Evolutionary conservation across 2,113 vertebrate genomes (phyloP).

Genomic region (Thamnophis sirtalis): DNA sequence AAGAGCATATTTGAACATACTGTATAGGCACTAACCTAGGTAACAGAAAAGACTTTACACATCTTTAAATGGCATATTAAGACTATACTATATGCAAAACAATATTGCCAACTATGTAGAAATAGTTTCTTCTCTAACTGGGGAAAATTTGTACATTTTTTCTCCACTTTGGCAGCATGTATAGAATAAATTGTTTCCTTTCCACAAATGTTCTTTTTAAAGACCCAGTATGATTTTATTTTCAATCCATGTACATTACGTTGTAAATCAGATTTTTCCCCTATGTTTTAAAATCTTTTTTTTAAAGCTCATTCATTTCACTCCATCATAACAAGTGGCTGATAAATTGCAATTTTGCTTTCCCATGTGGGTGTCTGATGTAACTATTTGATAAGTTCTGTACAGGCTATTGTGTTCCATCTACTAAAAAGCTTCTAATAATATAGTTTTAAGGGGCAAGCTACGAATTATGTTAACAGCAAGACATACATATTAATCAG

Average conservation of each 20-base stretch:
- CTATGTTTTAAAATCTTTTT: constrained; percentile 22
- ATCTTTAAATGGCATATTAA: constrained; percentile 16
- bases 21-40: constrained; percentile 1
- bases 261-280: constrained; percentile 29
- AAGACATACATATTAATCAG: constrained; percentile 48
- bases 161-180: constrained; percentile 39
- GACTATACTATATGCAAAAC: neutral
- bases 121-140: neutral
- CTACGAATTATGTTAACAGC: neutral
- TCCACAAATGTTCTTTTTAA: constrained; percentile 48
- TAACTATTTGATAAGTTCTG: constrained; percentile 18
- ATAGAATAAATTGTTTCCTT: constrained; percentile 43
- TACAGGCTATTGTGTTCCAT: constrained; percentile 25
- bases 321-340: constrained; percentile 22
- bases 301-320: constrained; percentile 23
- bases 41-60: constrained; percentile 9
- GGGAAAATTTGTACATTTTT: constrained; percentile 29
- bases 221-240: constrained; percentile 28
- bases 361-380: constrained; percentile 25
- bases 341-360: neutral
- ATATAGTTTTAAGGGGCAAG: constrained; percentile 39
- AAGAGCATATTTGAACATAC: constrained; percentile 40
- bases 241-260: constrained; percentile 32
- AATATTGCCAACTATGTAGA: neutral
- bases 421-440: constrained; percentile 14